phyloP scores from a whole-genome alignment of 2,888 invertebrate genomes.

The Diaprepes abbreviatus region DNA sequence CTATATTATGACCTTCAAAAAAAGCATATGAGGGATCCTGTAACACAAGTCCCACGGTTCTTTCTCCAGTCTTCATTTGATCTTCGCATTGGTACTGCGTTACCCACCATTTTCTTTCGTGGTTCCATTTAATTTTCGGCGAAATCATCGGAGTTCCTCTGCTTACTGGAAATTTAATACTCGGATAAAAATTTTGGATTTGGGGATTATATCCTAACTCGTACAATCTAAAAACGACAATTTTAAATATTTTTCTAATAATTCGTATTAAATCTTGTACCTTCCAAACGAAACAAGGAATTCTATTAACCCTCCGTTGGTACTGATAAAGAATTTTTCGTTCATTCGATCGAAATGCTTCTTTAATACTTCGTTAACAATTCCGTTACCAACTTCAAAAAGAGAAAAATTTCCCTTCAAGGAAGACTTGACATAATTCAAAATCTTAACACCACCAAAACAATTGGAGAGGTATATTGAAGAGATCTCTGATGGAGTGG shows the following conservation, averaged over 20 bases:
- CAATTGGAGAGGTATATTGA: slow-evolving; percentile 26
- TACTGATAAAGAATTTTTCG: slow-evolving; percentile 8
- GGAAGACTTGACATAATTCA: slow-evolving; percentile 8
- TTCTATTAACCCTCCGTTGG: background rate
- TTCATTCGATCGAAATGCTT: background rate
- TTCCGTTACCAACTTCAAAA: slow-evolving; percentile 32
- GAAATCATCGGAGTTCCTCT: slow-evolving; percentile 70
- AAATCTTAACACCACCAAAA: slow-evolving; percentile 18
- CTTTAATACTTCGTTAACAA: background rate
- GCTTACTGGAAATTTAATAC: slow-evolving; percentile 85
- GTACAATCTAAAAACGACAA: slow-evolving; percentile 78
- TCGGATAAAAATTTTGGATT: slow-evolving; percentile 82
- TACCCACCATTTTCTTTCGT: slow-evolving; percentile 82
- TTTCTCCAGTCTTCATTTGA: slow-evolving; percentile 33
- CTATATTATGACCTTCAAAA: slow-evolving; percentile 85
- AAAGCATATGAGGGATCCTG: slow-evolving; percentile 72
- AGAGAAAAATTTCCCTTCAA: background rate
- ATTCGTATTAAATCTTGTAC: slow-evolving; percentile 6
- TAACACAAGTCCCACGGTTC: slow-evolving; percentile 15
- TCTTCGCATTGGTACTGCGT: slow-evolving; percentile 73
- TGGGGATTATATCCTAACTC: slow-evolving; percentile 82
- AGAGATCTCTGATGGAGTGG: slow-evolving; percentile 26
- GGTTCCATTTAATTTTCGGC: slow-evolving; percentile 90
- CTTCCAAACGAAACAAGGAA: slow-evolving; percentile 34
- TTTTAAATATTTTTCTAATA: no score